These are phyloP conservation scores for Stichodactyla helianthus DNA, from an alignment of 64 coral and sea anemone genomes.

Conservation along the genomic window DNA sequence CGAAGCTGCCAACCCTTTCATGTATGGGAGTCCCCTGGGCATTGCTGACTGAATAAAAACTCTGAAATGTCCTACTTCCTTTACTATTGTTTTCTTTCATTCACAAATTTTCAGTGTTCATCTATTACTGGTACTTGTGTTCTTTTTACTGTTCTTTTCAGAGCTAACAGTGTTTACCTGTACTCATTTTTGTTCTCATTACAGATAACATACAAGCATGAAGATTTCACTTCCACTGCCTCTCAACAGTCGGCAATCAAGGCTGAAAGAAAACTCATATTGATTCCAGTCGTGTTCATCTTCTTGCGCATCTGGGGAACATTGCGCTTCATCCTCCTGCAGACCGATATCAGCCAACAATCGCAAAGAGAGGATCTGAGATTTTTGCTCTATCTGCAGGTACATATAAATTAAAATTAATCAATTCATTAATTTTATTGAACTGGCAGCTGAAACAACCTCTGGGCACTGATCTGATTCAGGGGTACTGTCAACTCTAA, in stretches of 20 bases:
- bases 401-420: neutral
- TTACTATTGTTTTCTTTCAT: too few species aligned
- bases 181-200: neutral
- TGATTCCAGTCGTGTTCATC: constrained; percentile 58
- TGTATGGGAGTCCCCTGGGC: too few species aligned
- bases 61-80: too few species aligned
- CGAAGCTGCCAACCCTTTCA: too few species aligned
- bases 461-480: too few species aligned
- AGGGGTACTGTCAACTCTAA: too few species aligned
- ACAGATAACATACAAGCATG: neutral
- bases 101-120: too few species aligned
- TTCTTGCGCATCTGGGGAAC: constrained; percentile 71
- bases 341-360: neutral
- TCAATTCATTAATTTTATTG: neutral
- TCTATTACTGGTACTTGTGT: too few species aligned
- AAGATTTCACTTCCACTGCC: constrained; percentile 31
- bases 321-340: constrained; percentile 20
- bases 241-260: constrained; percentile 37
- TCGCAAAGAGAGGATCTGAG: neutral
- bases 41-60: too few species aligned
- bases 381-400: constrained; percentile 45
- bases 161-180: too few species aligned
- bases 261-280: constrained; percentile 26
- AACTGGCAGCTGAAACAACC: too few species aligned
- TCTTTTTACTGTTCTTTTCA: too few species aligned